Evolutionary conservation across 2,888 invertebrate species (phyloP), one percentile per base, ranked within the genome.

Genomic region (Ochropacha duplaris): DNA sequence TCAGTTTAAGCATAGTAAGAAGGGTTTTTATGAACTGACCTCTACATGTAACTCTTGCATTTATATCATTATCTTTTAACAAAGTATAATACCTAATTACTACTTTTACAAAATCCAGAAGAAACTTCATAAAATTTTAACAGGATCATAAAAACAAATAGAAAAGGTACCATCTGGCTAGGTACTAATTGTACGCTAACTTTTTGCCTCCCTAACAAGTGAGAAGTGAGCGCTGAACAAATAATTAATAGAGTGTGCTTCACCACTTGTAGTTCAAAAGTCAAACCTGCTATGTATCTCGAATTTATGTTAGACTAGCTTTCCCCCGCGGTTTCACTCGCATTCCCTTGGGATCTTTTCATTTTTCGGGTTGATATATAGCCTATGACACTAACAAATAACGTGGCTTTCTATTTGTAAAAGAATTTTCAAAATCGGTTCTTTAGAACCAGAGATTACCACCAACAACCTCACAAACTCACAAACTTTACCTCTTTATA

Each of bases 211-310:
- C 50, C 69, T 64, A 67, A 52, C 69, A 55, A 55, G 54, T 49
- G 55, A 11, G 57, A 19, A 44, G 44, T 44, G 44, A 44, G 8
- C 44, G 6, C 44, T 50, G 22, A 69, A 71, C 69, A 65, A 60
- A 69, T 71, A 71, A 71, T 70, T 71, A 71, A 71, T 69, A 71
- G 66, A 63, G 54, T 51, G 61, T 58, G 63, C 57, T 59, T 8
- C 52, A 26, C 28, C 24, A 58, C 54, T 67, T 58, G 64, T 11
- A 34, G 34, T 66, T 66, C 36, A 12, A 44, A 50, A 64, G 63
- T 59, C 60, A 64, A 64, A 60, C 60, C 19, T 6, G 6, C 19
- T 9, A 19, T 44, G 44, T 44, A 19, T 44, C 5, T 44, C 1
- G 19, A 44, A 19, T 44, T 44, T 44, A 44, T 19, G 19, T 44